phyloP scores from a whole-genome alignment of 1,140 invertebrate genomes.

The Ips typographus region DNA sequence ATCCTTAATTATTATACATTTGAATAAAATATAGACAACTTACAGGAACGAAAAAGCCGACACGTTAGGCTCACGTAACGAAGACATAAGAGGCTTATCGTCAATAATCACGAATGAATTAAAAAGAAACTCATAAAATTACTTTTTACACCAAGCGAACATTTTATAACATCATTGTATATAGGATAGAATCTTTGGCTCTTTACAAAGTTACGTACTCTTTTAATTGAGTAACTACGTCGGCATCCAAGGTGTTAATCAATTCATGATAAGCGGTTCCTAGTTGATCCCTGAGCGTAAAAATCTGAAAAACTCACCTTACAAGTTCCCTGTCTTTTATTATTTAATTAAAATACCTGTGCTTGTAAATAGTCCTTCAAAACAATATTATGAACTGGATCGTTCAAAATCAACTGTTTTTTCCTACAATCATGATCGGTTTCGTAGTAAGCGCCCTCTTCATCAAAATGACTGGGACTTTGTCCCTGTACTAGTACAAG shows the following conservation, averaged over 20 bases:
- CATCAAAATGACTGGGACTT: conserved; percentile 51
- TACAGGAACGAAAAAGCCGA: too few relatives aligned
- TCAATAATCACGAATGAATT: too few relatives aligned
- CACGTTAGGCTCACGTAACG: too few relatives aligned
- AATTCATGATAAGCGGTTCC: conserved; percentile 70
- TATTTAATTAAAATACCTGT: conserved; percentile 53
- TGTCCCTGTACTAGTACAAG: conserved; percentile 54
- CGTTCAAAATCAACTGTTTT: conserved; percentile 61
- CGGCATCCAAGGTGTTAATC: conserved; percentile 65
- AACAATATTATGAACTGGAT: conserved; percentile 71
- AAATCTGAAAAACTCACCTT: conserved; percentile 58
- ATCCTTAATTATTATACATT: too few relatives aligned
- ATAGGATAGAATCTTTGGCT: not conserved
- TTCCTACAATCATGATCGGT: conserved; percentile 61
- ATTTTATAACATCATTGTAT: too few relatives aligned
- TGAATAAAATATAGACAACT: too few relatives aligned
- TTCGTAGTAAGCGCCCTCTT: conserved; percentile 54
- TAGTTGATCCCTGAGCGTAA: conserved; percentile 63
- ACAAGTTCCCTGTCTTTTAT: not conserved
- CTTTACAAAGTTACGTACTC: conserved; percentile 51
- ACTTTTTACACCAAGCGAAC: too few relatives aligned
- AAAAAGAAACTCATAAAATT: too few relatives aligned
- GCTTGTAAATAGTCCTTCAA: conserved; percentile 68
- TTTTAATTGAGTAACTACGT: conserved; percentile 67
- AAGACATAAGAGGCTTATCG: too few relatives aligned